Conservation (phyloP, 2,888 invertebrate species). For the Drosophila anomalata region DNA sequence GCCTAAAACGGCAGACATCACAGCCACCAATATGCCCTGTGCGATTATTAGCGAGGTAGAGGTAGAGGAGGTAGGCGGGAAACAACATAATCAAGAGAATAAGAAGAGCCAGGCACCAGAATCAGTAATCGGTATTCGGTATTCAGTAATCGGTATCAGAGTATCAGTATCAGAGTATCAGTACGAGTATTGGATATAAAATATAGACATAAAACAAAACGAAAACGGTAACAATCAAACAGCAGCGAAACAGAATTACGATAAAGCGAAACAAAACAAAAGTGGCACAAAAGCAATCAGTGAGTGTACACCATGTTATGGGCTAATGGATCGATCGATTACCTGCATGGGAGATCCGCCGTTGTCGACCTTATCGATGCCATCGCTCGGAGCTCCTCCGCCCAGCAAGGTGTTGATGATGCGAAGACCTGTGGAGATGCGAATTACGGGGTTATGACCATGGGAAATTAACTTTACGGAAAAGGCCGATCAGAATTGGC, state of each 20-base stretch:
- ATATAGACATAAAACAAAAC: constrained; percentile 21
- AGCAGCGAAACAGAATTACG: constrained; percentile 5
- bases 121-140: constrained; percentile 47
- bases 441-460: neutral
- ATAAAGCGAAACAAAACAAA: constrained; percentile 52
- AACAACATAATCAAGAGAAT: constrained; percentile 52
- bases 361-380: constrained; percentile 96
- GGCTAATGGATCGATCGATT: constrained; percentile 61
- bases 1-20: constrained; percentile 95
- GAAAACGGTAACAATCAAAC: constrained; percentile 24
- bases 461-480: neutral
- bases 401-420: constrained; percentile 93
- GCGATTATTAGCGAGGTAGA: constrained; percentile 57
- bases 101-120: constrained; percentile 59
- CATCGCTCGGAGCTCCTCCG: constrained; percentile 90
- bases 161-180: constrained; percentile 8
- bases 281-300: constrained; percentile 70
- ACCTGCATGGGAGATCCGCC: constrained; percentile 95
- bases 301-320: constrained; percentile 38
- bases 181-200: constrained; percentile 6
- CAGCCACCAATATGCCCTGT: constrained; percentile 96
- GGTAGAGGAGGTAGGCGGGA: constrained; percentile 53
- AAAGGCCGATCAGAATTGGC: too few relatives aligned
- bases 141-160: constrained; percentile 22
- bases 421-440: constrained; percentile 86